Conservation (phyloP, 2,797 vertebrate species). For the Sylvia borin region DNA sequence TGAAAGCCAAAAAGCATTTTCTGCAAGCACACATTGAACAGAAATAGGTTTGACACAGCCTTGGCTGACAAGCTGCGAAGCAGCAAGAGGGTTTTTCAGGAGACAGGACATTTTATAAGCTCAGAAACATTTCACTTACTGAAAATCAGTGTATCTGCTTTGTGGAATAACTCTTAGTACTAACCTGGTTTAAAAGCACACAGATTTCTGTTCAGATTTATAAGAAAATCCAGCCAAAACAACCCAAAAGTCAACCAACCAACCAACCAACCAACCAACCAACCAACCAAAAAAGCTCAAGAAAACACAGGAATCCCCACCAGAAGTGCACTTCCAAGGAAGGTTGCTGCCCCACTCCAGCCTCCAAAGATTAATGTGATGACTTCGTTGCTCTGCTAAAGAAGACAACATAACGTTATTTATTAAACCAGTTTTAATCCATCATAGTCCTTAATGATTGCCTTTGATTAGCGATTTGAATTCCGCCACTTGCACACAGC, state of each 20-base stretch:
- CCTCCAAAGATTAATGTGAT: not conserved
- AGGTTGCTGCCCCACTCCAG: not conserved
- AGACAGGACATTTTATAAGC: not conserved
- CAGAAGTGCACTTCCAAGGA: not conserved
- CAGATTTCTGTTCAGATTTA: not conserved
- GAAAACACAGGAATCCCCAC: not conserved
- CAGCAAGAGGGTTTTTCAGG: not conserved
- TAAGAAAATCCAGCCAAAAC: not conserved
- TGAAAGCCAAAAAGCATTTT: not conserved
- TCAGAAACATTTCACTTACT: not conserved
- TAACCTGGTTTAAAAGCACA: not conserved
- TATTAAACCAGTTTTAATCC: not conserved
- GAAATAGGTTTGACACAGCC: not conserved
- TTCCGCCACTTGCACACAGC: not conserved
- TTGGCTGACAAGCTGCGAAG: not conserved
- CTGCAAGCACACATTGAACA: not conserved
- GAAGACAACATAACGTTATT: not conserved
- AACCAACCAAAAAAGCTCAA: not conserved
- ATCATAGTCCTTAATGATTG: not conserved
- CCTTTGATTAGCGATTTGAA: conserved; percentile 34
- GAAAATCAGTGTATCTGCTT: not conserved
- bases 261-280: accelerated
- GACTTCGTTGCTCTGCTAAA: not conserved
- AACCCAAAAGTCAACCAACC: accelerated
- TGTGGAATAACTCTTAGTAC: not conserved